Evolutionary conservation across 2,113 vertebrate species (phyloP).

Genomic region (Muscicapa adusta): DNA sequence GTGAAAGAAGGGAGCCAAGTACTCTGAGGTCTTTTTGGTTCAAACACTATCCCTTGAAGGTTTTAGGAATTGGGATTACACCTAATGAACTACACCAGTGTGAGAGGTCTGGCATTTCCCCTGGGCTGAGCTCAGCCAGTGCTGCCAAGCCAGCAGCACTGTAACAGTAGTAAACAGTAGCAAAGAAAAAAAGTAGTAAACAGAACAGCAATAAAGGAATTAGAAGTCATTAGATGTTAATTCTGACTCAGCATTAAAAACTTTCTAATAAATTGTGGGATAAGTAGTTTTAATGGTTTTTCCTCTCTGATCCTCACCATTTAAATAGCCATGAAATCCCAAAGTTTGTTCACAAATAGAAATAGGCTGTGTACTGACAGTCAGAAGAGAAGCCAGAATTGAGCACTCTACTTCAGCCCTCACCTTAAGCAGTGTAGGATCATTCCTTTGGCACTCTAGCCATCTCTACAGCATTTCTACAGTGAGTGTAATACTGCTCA

Average conservation of each 20-base stretch:
- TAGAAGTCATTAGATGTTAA: neutral
- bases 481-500: neutral
- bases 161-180: neutral
- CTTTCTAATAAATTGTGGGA: neutral
- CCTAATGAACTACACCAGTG: neutral
- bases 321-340: neutral
- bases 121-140: neutral
- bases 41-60: fast-evolving
- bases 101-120: neutral
- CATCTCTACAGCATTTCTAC: neutral
- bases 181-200: too few species aligned
- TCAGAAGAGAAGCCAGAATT: neutral
- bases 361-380: fast-evolving
- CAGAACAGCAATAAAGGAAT: neutral
- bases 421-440: fast-evolving
- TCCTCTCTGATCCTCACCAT: neutral
- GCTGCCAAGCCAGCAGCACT: neutral
- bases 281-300: neutral
- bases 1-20: neutral
- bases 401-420: neutral
- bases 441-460: neutral
- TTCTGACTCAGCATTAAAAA: neutral
- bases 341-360: neutral
- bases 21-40: neutral
- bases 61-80: neutral